Conservation (phyloP, 2,888 invertebrate species). For the Laothoe populi region DNA sequence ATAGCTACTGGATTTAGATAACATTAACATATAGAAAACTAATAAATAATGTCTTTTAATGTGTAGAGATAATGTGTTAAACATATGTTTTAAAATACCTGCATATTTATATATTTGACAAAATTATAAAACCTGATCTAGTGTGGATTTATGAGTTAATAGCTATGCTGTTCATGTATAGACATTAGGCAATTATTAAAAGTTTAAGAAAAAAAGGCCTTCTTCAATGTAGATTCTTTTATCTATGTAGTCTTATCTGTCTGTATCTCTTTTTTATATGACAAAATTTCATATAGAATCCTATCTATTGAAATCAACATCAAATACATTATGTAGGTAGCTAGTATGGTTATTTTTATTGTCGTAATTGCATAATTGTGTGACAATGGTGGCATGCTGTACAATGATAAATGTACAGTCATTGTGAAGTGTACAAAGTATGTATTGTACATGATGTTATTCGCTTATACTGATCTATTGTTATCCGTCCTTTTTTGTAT, state of each 20-base stretch:
- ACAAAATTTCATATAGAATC: too few species aligned
- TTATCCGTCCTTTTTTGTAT: not conserved
- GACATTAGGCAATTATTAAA: too few species aligned
- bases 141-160: not conserved
- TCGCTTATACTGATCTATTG: not conserved
- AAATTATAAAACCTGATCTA: not conserved
- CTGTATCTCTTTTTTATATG: too few species aligned
- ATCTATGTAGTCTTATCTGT: too few species aligned
- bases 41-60: constrained; percentile 15
- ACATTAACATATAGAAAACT: constrained; percentile 18
- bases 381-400: constrained; percentile 35
- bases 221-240: too few species aligned
- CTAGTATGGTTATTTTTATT: constrained; percentile 37
- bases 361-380: constrained; percentile 45
- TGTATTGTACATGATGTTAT: not conserved
- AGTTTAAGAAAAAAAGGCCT: too few species aligned
- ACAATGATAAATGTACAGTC: constrained; percentile 45
- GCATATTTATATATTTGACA: not conserved
- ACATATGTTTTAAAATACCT: constrained; percentile 20
- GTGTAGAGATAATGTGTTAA: constrained; percentile 10
- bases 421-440: constrained; percentile 26
- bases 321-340: not conserved
- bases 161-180: too few species aligned
- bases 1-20: constrained; percentile 20
- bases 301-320: too few species aligned